Evolutionary conservation across 1,140 invertebrate species (phyloP).

Genomic region (Tribolium madens): DNA sequence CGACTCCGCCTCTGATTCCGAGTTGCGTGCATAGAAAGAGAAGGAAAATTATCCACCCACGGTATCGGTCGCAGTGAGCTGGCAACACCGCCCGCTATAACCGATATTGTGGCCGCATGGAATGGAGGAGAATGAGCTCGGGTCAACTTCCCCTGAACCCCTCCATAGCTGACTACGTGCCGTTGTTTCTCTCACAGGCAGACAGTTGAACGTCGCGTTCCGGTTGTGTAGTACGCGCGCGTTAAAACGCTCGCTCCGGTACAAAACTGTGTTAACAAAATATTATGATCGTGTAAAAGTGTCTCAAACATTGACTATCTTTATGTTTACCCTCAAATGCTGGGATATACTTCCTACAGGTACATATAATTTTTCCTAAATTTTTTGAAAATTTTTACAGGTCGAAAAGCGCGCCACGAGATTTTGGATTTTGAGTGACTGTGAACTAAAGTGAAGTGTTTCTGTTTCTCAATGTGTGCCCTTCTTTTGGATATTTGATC

Average conservation of each 20-base stretch:
- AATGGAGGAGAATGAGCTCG: slow-evolving; percentile 63
- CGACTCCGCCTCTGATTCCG: not conserved
- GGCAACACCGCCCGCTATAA: slow-evolving; percentile 62
- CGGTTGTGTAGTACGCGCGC: slow-evolving; percentile 47
- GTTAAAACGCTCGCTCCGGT: slow-evolving; percentile 11
- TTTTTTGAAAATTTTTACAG: slow-evolving; percentile 41
- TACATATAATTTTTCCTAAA: slow-evolving; percentile 54
- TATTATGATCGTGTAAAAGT: slow-evolving; percentile 44
- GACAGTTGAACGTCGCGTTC: slow-evolving; percentile 59
- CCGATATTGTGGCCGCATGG: slow-evolving; percentile 66
- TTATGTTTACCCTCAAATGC: slow-evolving; percentile 66
- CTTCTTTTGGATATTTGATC: not conserved
- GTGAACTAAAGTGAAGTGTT: slow-evolving; percentile 16
- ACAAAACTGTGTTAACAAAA: slow-evolving; percentile 38
- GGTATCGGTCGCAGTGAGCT: slow-evolving; percentile 56
- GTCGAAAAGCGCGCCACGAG: not conserved
- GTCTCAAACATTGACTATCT: slow-evolving; percentile 53
- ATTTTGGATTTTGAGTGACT: not conserved
- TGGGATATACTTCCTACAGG: slow-evolving; percentile 67
- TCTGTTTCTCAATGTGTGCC: not conserved
- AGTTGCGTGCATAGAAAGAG: slow-evolving; percentile 53
- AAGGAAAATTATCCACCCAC: slow-evolving; percentile 59
- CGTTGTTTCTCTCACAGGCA: slow-evolving; percentile 59
- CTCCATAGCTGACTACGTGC: slow-evolving; percentile 56
- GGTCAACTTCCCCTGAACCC: slow-evolving; percentile 62